Conservation (phyloP, 2,113 vertebrate genomes). For the Hirundichthys speculiger region DNA sequence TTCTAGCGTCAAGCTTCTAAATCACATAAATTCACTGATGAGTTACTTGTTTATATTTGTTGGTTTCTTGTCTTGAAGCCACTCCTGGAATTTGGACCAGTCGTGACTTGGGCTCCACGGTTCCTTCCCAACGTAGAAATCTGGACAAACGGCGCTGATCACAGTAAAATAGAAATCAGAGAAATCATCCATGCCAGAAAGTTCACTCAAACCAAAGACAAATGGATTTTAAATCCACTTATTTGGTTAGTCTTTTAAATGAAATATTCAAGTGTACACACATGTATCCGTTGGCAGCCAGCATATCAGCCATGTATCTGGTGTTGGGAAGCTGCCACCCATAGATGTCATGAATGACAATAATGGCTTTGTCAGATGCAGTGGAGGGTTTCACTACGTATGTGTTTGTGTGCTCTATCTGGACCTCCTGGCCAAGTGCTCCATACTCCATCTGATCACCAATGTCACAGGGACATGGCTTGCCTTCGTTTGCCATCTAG, state of each 20-base stretch:
- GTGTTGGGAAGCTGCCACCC: conserved; percentile 93
- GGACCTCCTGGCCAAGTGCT: conserved; percentile 85
- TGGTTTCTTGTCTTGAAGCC: conserved; percentile 85
- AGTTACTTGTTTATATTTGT: conserved; percentile 85
- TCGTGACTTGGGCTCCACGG: conserved; percentile 85
- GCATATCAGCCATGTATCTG: conserved; percentile 91
- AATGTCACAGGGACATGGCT: conserved; percentile 87
- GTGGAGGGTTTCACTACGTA: conserved; percentile 83
- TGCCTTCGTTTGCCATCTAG: conserved; percentile 89
- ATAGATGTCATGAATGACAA: conserved; percentile 91
- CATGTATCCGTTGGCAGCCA: conserved; percentile 89
- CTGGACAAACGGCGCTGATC: conserved; percentile 85
- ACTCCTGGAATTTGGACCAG: conserved; percentile 85
- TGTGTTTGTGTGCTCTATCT: conserved; percentile 86
- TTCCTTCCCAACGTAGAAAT: conserved; percentile 89
- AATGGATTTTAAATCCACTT: background rate
- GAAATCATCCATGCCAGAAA: too few relatives aligned
- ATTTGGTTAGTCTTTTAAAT: background rate
- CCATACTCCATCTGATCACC: conserved; percentile 85
- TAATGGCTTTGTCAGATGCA: conserved; percentile 84
- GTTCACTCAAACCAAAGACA: background rate
- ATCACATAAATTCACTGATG: fast-evolving
- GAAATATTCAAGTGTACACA: background rate
- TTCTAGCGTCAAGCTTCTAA: background rate
- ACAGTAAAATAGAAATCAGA: background rate